Evolutionary conservation across 2,888 invertebrate genomes (phyloP), one percentile per base, ranked within the genome.

Genomic region (Ophion ellenae): DNA sequence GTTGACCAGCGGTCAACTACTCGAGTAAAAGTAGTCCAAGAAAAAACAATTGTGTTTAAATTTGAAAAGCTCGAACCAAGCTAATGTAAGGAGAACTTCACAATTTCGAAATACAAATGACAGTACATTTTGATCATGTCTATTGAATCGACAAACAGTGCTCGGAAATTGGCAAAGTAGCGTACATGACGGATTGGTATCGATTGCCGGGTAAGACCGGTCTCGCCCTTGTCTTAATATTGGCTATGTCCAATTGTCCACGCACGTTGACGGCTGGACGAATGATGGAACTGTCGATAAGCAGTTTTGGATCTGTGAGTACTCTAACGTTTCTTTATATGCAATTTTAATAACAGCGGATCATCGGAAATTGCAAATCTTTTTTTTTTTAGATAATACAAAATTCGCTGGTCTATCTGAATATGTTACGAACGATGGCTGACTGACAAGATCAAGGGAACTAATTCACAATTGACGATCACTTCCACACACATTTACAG

Each of bases 341-440:
- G 24, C 1, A 57, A 40, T 36, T 3, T 10, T 1, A 28, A 63
- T 32, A 17, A 47, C 17, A 45, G 36, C 17, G 7, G 32, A 9
- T 28, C 14, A 9, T 53, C 10, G 57, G 5, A 2, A 53, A 47
- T 70, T 7, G 9, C 7, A 2, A 28, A 24, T 70, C 17, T 14
- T 7, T 47, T 40, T 66, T 24, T 73, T 61, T 71, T 75, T 86
- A 91, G 91, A 88, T 90, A n/a, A 75, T 91, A 11, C 90, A 89
- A 84, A 88, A 90, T 2, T 86, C 90, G 24, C 67, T 89, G 10
- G 86, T 87, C 28, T 91, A 91, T 70, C 82, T 91, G 40, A 91
- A 91, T 79, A 88, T 91, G 76, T 80, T 91, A 17, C 85, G 90
- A 76, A 87, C 88, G 24, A 40, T 84, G 47, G 81, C 63, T 5